Conservation (phyloP, 2,888 invertebrate genomes). For the Drosophila nr. perissopoda region DNA sequence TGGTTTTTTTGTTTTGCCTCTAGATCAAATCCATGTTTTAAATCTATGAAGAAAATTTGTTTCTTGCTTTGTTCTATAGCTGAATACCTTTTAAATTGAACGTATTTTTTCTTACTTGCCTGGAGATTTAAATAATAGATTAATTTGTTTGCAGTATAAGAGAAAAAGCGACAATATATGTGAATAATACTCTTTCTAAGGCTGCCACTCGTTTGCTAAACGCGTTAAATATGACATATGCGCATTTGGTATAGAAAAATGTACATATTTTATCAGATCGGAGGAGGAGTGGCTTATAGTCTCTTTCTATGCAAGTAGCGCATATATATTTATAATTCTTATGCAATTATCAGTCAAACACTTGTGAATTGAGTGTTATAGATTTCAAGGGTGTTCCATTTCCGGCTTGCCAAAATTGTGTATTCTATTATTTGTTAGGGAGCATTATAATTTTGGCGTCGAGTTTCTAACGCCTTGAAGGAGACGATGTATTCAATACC, state of each 20-base stretch:
- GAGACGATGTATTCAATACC: background rate
- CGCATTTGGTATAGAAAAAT: background rate
- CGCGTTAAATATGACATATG: background rate
- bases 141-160: background rate
- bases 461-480: background rate
- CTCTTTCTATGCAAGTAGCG: background rate
- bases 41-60: background rate
- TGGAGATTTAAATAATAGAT: background rate
- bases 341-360: background rate
- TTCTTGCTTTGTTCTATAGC: background rate
- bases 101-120: background rate
- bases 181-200: slow-evolving; percentile 3
- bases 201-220: background rate
- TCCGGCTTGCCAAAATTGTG: slow-evolving; percentile 9
- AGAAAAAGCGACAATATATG: background rate
- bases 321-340: background rate
- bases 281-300: background rate
- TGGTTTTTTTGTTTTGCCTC: background rate
- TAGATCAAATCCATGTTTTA: background rate
- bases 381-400: slow-evolving; percentile 33
- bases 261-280: background rate
- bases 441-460: background rate
- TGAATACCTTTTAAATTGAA: background rate
- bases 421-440: slow-evolving; percentile 1
- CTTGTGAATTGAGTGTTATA: background rate